A percentile compares a stretch with the other conserved stretches of the same genome.
phyloP scores from a whole-genome alignment of 2,888 invertebrate genomes.

The Ophonus ardosiacus region DNA sequence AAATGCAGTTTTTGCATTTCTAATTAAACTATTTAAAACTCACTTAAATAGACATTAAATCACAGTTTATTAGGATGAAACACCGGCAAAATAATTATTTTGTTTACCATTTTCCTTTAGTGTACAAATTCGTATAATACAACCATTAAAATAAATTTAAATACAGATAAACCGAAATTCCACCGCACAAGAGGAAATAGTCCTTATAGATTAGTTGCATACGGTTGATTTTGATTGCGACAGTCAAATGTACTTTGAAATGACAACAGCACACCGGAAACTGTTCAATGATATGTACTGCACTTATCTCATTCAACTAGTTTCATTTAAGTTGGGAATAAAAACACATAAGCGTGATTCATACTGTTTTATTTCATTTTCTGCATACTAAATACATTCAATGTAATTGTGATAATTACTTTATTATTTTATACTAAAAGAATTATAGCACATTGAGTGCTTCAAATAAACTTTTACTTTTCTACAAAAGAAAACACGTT shows the following conservation, averaged over 20 bases:
- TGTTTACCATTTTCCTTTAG: slow-evolving; percentile 28
- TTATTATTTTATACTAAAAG: not conserved
- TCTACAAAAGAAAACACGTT: no score
- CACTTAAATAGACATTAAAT: slow-evolving; percentile 8
- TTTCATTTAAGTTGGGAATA: slow-evolving; percentile 49
- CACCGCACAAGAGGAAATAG: not conserved
- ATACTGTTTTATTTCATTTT: slow-evolving; percentile 28
- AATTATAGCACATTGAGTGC: no score
- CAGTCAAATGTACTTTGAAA: slow-evolving; percentile 31
- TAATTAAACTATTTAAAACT: slow-evolving; percentile 1
- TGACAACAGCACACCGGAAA: slow-evolving; percentile 41
- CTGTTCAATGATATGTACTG: slow-evolving; percentile 50
- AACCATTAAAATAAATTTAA: slow-evolving; percentile 41
- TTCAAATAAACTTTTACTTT: no score
- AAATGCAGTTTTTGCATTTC: slow-evolving; percentile 5
- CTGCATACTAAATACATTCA: slow-evolving; percentile 1
- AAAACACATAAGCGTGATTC: slow-evolving; percentile 49
- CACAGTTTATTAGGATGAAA: not conserved
- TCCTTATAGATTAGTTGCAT: not conserved
- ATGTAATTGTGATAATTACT: not conserved
- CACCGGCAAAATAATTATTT: slow-evolving; percentile 18
- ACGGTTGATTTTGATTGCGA: not conserved
- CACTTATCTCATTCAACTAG: slow-evolving; percentile 51
- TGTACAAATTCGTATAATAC: slow-evolving; percentile 26
- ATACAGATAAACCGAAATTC: slow-evolving; percentile 38